Conservation (phyloP, 2,797 vertebrate species). For the Argya squamiceps region DNA sequence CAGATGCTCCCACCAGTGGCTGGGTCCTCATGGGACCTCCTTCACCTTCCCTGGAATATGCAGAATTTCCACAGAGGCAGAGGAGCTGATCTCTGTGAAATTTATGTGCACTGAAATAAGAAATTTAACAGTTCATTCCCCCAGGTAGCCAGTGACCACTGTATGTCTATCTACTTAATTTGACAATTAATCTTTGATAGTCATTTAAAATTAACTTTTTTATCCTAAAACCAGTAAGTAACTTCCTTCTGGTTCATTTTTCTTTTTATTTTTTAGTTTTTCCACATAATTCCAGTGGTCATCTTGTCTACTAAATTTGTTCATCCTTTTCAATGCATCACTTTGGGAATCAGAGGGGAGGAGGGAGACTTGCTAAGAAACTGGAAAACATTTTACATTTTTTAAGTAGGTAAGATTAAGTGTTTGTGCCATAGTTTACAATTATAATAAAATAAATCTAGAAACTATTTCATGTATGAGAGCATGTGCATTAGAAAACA, state of each 20-base stretch:
- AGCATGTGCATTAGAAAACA: constrained; percentile 57
- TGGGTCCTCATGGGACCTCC: constrained; percentile 15
- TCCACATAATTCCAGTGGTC: neutral
- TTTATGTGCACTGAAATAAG: constrained; percentile 35
- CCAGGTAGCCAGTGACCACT: constrained; percentile 57
- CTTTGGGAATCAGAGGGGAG: neutral
- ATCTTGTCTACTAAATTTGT: neutral
- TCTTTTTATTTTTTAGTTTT: constrained; percentile 13
- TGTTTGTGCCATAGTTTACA: constrained; percentile 58
- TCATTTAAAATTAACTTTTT: constrained; percentile 62
- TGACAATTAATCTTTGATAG: constrained; percentile 56
- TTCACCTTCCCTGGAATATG: neutral
- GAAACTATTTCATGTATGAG: constrained; percentile 68
- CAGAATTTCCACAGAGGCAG: constrained; percentile 3
- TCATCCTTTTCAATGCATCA: neutral
- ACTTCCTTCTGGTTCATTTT: constrained; percentile 40
- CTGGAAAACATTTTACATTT: constrained; percentile 49
- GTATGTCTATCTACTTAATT: constrained; percentile 10
- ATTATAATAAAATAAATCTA: constrained; percentile 70
- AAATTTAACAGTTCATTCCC: constrained; percentile 52
- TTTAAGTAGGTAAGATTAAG: constrained; percentile 64
- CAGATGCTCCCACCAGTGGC: constrained; percentile 72
- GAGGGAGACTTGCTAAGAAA: neutral
- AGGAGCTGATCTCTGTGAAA: constrained; percentile 43
- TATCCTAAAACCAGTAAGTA: constrained; percentile 27